Base-by-base conservation (phyloP, 2,113 vertebrate genomes). In the Callipepla californica region DNA sequence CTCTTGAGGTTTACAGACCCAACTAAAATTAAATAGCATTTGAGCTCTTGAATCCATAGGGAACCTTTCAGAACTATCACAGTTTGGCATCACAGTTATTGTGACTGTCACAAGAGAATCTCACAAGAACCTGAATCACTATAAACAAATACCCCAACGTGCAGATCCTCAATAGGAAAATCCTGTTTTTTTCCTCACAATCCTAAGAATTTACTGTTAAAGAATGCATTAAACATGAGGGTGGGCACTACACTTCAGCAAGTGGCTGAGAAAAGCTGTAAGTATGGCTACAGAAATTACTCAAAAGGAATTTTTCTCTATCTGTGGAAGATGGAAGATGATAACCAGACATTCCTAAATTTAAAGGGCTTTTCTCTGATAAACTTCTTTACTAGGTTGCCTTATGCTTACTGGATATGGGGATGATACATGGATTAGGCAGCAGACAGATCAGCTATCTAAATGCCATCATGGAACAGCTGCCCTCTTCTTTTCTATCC, bases 391-490 rank as follows among this genome's bases (percentile, higher is more conserved):
- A 92, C 36, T 18, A 73, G 21, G n/a, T 80, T 95, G 53, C 66
- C 48, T 69, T 84, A 51, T 81, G 79, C 87, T 95, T 87, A 40
- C 47, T 74, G 82, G 26, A 26, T 84, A 36, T 48, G 73, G 72
- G 76, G 69, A 80, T 61, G 73, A 58, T 88, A 75, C 2, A 1
- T 85, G 93, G 87, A 94, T 96, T 95, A 95, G 67, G 69, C 77
- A 93, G 65, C 87, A 95, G 87, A 86, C 90, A 94, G 91, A 91
- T 90, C 79, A 90, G 87, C 87, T 93, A 28, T 91, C 81, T 94
- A 96, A 94, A 92, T 93, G 58, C 83, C 69, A 76, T 94, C 79
- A 90, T 72, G 87, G 92, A 94, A 84, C 93, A 95, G 69, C 90
- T 96, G 93, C 62, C 86, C 47, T 89, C 83, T 80, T 90, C 72